Conservation (phyloP, 1,140 invertebrate species). For the Leptonema lineaticorne region DNA sequence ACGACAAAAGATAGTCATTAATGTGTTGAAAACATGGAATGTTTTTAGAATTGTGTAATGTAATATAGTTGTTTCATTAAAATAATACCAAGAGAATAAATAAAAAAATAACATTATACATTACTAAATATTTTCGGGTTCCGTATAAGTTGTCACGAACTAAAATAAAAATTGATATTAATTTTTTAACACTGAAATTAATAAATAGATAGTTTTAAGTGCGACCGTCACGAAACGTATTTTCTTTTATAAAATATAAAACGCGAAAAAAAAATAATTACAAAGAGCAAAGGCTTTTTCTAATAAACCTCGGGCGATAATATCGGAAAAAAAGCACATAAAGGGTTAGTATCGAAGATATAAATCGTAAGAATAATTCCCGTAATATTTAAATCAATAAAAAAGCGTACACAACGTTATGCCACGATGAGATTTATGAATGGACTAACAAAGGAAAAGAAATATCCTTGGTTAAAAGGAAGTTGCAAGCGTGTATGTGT, state of each 20-base stretch:
- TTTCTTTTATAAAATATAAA: neutral
- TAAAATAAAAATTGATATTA: neutral
- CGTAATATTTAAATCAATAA: too few species aligned
- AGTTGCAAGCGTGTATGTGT: too few species aligned
- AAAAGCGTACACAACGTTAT: neutral
- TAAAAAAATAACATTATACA: neutral
- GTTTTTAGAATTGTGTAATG: neutral
- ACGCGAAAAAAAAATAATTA: neutral
- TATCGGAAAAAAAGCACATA: too few species aligned
- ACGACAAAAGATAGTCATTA: constrained; percentile 4
- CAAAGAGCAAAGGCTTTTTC: neutral
- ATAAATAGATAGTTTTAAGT: neutral
- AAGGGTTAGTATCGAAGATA: too few species aligned
- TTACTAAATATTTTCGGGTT: neutral
- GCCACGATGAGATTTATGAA: neutral
- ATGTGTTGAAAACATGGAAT: constrained; percentile 5
- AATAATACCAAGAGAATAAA: neutral
- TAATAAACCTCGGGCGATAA: too few species aligned
- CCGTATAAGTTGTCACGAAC: neutral
- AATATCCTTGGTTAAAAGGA: constrained; percentile 18
- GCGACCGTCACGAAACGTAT: neutral
- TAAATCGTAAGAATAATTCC: too few species aligned
- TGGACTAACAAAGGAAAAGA: constrained; percentile 2
- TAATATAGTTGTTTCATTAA: constrained; percentile 4
- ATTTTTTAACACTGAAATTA: neutral